These are phyloP conservation scores for Neomorphus geoffroyi DNA, from an alignment of 2,797 vertebrate genomes.

Conservation along the genomic window DNA sequence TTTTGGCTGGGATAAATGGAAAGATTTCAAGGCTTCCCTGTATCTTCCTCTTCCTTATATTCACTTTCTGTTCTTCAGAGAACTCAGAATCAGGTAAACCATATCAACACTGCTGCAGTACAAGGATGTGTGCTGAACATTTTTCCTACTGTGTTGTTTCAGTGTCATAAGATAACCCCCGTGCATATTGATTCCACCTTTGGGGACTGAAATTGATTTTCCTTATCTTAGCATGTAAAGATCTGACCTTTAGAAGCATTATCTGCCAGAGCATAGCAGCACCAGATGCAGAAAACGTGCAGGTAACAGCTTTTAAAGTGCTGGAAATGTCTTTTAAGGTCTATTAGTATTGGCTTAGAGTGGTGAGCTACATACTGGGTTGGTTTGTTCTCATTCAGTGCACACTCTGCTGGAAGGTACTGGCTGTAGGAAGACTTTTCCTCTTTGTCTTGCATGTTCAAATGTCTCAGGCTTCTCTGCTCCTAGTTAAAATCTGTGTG, in stretches of 20 bases:
- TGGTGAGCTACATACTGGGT: background rate
- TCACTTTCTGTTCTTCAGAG: background rate
- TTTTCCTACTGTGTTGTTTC: background rate
- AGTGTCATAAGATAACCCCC: background rate
- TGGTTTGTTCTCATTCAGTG: background rate
- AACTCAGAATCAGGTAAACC: background rate
- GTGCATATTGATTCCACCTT: background rate
- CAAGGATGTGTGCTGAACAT: background rate
- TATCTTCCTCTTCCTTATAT: background rate
- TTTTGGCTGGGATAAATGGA: background rate
- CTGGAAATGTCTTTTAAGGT: background rate
- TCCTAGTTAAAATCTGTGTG: background rate
- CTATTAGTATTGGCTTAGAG: background rate
- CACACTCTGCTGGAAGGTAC: background rate
- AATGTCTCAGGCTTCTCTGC: background rate
- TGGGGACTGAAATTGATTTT: background rate
- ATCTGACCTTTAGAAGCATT: constrained; percentile 2
- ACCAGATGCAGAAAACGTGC: background rate
- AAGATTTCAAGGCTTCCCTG: background rate
- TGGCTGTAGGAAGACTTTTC: background rate
- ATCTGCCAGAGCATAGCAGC: background rate
- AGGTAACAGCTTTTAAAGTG: constrained; percentile 7
- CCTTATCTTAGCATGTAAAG: constrained; percentile 14
- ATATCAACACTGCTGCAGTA: background rate
- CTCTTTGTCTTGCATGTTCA: background rate